Percentiles rank a stretch among this genome's conserved stretches.
Evolutionary conservation across 2,113 vertebrate genomes (phyloP).

Genomic region (Cebidichthys violaceus): DNA sequence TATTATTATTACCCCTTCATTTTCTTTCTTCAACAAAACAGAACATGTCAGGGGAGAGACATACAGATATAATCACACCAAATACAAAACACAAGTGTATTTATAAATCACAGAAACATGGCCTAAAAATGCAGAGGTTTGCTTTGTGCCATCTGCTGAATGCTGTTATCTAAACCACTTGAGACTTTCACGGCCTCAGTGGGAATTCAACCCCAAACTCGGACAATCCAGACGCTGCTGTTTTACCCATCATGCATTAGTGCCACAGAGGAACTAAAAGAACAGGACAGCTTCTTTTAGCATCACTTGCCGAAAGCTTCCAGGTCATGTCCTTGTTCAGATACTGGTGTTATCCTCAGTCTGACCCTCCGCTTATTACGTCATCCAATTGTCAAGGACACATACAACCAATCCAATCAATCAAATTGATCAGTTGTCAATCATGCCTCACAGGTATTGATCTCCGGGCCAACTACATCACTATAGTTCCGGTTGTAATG

Average conservation of each 20-base stretch:
- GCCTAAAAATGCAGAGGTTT: neutral
- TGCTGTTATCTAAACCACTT: neutral
- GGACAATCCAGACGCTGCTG: too few relatives aligned
- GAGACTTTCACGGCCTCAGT: neutral
- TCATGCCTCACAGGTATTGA: slow-evolving; percentile 36
- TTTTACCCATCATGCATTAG: slow-evolving; percentile 38
- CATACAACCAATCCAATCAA: slow-evolving; percentile 28
- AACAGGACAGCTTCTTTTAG: neutral
- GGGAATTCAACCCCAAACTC: neutral
- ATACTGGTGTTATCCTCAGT: neutral
- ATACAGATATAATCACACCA: neutral
- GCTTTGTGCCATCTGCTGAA: neutral
- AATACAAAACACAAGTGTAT: neutral
- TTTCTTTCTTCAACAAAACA: neutral
- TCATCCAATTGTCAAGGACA: slow-evolving; percentile 51
- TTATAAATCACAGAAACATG: neutral
- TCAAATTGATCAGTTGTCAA: slow-evolving; percentile 52
- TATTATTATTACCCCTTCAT: too few relatives aligned
- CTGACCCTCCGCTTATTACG: slow-evolving; percentile 8
- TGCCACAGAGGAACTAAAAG: slow-evolving; percentile 8
- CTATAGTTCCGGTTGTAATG: neutral
- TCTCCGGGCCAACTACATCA: neutral
- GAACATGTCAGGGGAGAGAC: neutral
- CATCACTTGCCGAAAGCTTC: neutral
- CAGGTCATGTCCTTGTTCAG: neutral